phyloP scores from a whole-genome alignment of 2,113 vertebrate species.

The Chionomys nivalis region DNA sequence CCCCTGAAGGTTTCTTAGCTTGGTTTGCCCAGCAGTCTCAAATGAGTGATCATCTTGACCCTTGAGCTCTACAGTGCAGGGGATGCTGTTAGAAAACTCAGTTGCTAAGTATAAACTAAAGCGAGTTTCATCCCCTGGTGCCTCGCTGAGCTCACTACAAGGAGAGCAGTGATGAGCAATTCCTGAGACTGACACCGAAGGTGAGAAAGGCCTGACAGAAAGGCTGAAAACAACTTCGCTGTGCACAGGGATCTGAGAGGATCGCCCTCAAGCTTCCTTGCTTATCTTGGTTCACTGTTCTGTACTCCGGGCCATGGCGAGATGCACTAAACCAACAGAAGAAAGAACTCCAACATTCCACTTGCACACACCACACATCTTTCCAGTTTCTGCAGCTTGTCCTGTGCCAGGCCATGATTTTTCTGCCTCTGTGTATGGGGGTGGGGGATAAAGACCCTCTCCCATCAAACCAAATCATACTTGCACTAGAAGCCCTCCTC shows the following conservation, averaged over 20 bases:
- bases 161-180: constrained; percentile 63
- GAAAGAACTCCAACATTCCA: not conserved
- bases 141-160: constrained; percentile 37
- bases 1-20: not conserved
- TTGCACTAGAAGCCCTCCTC: not conserved
- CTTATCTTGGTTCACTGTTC: not conserved
- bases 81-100: not conserved
- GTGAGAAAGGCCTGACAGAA: constrained; percentile 25
- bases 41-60: not conserved
- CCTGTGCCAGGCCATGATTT: not conserved
- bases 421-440: not conserved
- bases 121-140: constrained; percentile 44
- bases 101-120: constrained; percentile 29
- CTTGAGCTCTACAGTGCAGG: not conserved
- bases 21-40: not conserved
- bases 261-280: not conserved
- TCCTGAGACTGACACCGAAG: constrained; percentile 53
- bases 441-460: not conserved
- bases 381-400: not conserved
- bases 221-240: constrained; percentile 10
- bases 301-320: not conserved
- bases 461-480: not conserved
- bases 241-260: not conserved
- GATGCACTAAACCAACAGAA: not conserved
- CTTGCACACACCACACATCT: not conserved